Base-by-base conservation (phyloP, 2,888 invertebrate genomes). In the Tethea ocularis region DNA sequence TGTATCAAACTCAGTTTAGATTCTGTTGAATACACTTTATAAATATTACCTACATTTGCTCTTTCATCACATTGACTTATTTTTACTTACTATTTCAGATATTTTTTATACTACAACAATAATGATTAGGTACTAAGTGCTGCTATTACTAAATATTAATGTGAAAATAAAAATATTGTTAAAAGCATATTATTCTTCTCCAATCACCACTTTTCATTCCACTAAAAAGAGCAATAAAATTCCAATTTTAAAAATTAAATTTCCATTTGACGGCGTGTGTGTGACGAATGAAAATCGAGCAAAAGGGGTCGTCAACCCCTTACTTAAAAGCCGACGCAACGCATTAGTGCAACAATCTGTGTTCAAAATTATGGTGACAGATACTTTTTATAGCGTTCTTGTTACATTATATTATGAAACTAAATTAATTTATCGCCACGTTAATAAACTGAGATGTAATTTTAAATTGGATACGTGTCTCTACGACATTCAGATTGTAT, bases 181-280 rank as follows among this genome's bases (percentile, higher is more conserved):
- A 2, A n/a, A n/a, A 20, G 3, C 3, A 20, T 20, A 46, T 46
- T 46, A 41, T 53, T n/a, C 61, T 58, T 61, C 61, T 65, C 57
- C 57, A 51, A 24, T 60, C 62, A 69, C 58, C 67, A 75, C 73
- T 78, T 83, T 83, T 83, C 75, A 79, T 82, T 83, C 75, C 78
- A 70, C 77, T 69, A 46, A 75, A 79, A 79, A 80, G 75, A 66
- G 82, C 81, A 86, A 90, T 91, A 90, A 88, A 90, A 89, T 82
- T 82, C 84, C 86, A 91, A 90, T 91, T 91, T 89, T 75, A 86
- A 90, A 89, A 88, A 87, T 88, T 90, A 85, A 90, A 91, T 77
- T 87, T 83, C 86, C 82, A 88, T 89, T 89, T 88, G 88, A 82
- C 89, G 81, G 75, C 89, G 89, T 77, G 86, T 91, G 91, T 89